Percentiles rank a stretch among this genome's conserved stretches.
These are phyloP conservation scores for Carcinoscorpius rotundicauda DNA, from an alignment of 1,140 invertebrate species.

Conservation along the genomic window DNA sequence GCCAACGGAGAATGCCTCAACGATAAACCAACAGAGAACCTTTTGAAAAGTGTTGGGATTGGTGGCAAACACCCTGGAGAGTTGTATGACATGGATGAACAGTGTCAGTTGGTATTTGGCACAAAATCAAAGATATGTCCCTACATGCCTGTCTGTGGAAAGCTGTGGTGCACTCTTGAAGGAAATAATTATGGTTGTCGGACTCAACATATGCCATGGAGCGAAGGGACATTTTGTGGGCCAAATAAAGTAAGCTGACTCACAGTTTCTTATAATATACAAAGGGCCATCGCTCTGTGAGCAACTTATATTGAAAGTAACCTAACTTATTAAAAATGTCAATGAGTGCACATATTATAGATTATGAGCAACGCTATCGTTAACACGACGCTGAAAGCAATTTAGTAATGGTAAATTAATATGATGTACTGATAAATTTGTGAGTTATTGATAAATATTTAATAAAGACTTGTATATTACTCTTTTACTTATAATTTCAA, in stretches of 20 bases:
- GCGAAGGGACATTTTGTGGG: slow-evolving; percentile 72
- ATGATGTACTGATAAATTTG: too few species aligned
- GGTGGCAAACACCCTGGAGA: slow-evolving; percentile 39
- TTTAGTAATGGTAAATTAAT: too few species aligned
- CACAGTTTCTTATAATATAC: not conserved
- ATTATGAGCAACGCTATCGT: too few species aligned
- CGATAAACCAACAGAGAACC: too few species aligned
- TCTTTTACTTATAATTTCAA: too few species aligned
- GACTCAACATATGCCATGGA: slow-evolving; percentile 80
- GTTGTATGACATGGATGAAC: slow-evolving; percentile 55
- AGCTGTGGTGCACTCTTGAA: slow-evolving; percentile 65
- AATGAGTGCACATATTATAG: too few species aligned
- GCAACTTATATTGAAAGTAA: not conserved
- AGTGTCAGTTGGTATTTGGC: slow-evolving; percentile 70
- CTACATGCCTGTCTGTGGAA: slow-evolving; percentile 55
- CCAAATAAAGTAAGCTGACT: slow-evolving; percentile 28
- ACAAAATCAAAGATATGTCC: slow-evolving; percentile 51
- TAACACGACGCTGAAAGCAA: too few species aligned
- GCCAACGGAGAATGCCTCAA: too few species aligned
- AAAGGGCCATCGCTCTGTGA: not conserved
- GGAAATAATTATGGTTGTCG: slow-evolving; percentile 46
- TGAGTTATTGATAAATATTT: too few species aligned
- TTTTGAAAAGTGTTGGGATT: too few species aligned
- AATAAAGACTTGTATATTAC: too few species aligned
- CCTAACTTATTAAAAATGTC: not conserved